phyloP scores from a whole-genome alignment of 2,113 vertebrate species.

The Madoqua kirkii region DNA sequence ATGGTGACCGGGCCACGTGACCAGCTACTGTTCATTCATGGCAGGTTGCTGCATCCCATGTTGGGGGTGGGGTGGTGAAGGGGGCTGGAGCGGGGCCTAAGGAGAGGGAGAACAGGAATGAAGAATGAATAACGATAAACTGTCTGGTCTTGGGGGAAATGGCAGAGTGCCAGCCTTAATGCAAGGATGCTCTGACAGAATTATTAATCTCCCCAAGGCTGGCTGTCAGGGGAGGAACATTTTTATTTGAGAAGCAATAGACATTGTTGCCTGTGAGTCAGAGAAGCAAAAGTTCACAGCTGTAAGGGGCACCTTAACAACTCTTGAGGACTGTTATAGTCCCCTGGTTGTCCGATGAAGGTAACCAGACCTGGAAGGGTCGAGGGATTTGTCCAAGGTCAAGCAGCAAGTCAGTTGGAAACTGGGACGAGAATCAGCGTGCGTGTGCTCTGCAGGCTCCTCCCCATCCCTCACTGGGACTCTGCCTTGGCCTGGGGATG shows the following conservation, averaged over 20 bases:
- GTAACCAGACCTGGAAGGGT: not conserved
- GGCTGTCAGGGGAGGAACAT: not conserved
- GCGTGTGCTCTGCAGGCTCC: not conserved
- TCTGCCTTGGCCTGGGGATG: not conserved
- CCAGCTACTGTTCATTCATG: slow-evolving; percentile 77
- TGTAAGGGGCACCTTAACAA: not conserved
- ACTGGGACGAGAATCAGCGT: not conserved
- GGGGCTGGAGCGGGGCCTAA: not conserved
- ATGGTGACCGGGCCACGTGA: slow-evolving; percentile 79
- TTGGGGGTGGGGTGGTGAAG: slow-evolving; percentile 24
- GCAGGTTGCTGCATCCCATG: slow-evolving; percentile 30
- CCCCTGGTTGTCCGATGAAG: not conserved
- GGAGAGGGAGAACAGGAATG: not conserved
- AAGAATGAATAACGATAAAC: not conserved
- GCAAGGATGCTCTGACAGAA: not conserved
- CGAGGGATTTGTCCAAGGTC: slow-evolving; percentile 22
- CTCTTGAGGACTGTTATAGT: not conserved
- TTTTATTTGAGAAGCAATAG: not conserved
- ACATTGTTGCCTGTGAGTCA: not conserved
- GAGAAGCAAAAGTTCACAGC: slow-evolving; percentile 11
- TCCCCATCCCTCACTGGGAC: not conserved
- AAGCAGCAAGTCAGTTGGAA: not conserved
- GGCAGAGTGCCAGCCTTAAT: not conserved
- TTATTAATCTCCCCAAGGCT: not conserved
- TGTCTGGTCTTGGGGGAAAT: slow-evolving; percentile 8